These are phyloP conservation scores for Actinernus sp. DNA, from an alignment of 92 coral and sea anemone species.

Conservation along the genomic window DNA sequence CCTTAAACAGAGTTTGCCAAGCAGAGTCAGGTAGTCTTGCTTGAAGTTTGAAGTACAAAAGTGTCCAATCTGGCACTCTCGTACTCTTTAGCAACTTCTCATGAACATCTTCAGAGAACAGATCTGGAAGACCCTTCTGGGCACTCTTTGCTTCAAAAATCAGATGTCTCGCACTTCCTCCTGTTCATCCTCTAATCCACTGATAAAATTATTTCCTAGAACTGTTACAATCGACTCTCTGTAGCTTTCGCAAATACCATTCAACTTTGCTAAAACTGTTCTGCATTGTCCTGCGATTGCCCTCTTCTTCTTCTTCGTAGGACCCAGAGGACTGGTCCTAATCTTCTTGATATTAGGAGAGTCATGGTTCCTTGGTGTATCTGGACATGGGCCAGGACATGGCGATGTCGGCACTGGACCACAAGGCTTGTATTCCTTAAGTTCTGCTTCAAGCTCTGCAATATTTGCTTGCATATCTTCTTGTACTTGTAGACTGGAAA, in stretches of 20 bases:
- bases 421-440: too few relatives aligned
- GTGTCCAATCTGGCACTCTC: conserved; percentile 54
- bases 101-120: conserved; percentile 4
- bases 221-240: conserved; percentile 11
- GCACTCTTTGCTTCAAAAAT: conserved; percentile 22
- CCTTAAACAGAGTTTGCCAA: conserved; percentile 42
- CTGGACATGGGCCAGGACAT: too few relatives aligned
- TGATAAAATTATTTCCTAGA: conserved; percentile 4
- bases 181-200: conserved; percentile 9
- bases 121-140: conserved; percentile 8
- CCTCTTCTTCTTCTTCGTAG: conserved; percentile 7
- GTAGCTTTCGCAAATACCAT: background rate
- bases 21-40: conserved; percentile 36
- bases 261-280: background rate
- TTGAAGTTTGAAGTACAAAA: conserved; percentile 36
- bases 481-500: too few relatives aligned
- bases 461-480: background rate
- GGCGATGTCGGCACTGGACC: too few relatives aligned
- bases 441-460: background rate
- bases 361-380: too few relatives aligned
- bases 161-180: conserved; percentile 8
- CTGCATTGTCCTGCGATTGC: conserved; percentile 21
- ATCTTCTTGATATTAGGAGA: background rate
- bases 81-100: conserved; percentile 6
- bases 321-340: conserved; percentile 10